Conservation (phyloP, 2,888 invertebrate species). For the Elgonia sp. region DNA sequence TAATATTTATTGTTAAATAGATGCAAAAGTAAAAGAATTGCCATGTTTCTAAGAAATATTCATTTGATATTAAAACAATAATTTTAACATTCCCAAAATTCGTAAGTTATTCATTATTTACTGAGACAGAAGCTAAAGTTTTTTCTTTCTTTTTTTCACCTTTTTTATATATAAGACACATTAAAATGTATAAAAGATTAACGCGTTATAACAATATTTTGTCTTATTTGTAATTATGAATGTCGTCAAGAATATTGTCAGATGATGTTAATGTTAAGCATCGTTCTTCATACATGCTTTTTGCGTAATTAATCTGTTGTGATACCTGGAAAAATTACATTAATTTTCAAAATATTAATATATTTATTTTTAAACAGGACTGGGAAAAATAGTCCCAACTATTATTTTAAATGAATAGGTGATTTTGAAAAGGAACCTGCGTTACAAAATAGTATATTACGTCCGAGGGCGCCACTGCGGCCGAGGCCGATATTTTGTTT, state of each 20-base stretch:
- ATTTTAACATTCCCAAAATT: conserved; percentile 24
- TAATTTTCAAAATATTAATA: not conserved
- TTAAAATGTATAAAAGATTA: conserved; percentile 56
- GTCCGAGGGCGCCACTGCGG: too few relatives aligned
- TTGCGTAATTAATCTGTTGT: conserved; percentile 95
- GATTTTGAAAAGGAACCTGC: too few relatives aligned
- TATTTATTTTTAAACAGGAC: too few relatives aligned
- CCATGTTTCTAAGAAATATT: too few relatives aligned
- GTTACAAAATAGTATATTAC: too few relatives aligned
- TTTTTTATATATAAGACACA: conserved; percentile 38
- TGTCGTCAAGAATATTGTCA: conserved; percentile 86
- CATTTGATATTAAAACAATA: conserved; percentile 3
- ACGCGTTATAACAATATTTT: conserved; percentile 35
- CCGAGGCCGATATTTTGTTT: too few relatives aligned
- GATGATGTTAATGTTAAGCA: conserved; percentile 90
- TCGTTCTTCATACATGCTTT: conserved; percentile 94
- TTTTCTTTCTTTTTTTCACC: not conserved
- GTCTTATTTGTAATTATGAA: conserved; percentile 84
- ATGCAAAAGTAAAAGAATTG: too few relatives aligned
- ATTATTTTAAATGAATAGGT: too few relatives aligned
- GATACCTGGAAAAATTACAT: conserved; percentile 87
- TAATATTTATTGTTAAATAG: too few relatives aligned
- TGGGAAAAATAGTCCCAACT: too few relatives aligned
- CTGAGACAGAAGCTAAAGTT: not conserved
- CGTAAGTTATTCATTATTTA: conserved; percentile 20